Evolutionary conservation across 2,113 vertebrate genomes (phyloP).

Genomic region (Chaetorhynchus papuensis): DNA sequence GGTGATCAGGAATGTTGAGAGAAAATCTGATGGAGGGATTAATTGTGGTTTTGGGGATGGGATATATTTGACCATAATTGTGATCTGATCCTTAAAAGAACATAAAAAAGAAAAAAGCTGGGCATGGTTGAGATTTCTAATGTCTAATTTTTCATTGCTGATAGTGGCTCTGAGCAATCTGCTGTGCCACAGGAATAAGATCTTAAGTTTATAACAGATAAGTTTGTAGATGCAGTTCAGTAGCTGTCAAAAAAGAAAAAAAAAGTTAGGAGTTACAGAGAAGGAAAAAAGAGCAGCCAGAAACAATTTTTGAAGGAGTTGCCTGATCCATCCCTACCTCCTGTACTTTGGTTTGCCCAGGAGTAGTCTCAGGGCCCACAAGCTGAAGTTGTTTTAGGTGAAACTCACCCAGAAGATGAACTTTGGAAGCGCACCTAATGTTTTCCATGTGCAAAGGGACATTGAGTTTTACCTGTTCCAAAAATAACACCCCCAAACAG

Average conservation of each 20-base stretch:
- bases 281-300: neutral
- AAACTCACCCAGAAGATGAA: neutral
- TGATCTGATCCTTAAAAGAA: neutral
- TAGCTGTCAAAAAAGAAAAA: neutral
- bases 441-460: neutral
- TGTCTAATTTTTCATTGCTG: neutral
- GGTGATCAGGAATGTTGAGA: neutral
- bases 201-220: neutral
- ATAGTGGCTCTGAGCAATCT: neutral
- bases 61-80: neutral
- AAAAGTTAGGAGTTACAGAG: neutral
- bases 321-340: neutral
- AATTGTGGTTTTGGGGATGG: neutral
- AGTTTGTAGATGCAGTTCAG: neutral
- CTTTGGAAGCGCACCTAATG: neutral
- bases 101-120: neutral
- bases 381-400: neutral
- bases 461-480: neutral
- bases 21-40: neutral
- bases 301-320: neutral
- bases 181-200: neutral
- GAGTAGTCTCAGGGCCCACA: neutral
- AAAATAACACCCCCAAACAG: neutral
- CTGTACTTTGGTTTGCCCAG: neutral
- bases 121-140: neutral